Conservation (phyloP, 2,888 invertebrate species). For the Vannuccia rotundouncinata region DNA sequence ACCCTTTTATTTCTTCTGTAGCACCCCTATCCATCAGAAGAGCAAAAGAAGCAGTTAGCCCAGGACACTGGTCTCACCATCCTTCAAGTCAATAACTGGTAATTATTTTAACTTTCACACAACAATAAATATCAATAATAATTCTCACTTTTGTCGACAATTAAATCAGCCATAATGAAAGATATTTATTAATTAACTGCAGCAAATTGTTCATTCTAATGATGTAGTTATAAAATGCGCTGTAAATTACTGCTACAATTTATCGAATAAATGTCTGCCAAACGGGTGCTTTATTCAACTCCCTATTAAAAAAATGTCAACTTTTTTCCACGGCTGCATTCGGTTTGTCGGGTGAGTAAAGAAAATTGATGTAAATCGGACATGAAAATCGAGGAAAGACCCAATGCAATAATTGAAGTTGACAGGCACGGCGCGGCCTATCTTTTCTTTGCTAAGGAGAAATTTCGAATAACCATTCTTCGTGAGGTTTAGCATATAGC, state of each 20-base stretch:
- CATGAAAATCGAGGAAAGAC: background rate
- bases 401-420: background rate
- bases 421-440: background rate
- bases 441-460: background rate
- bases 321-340: background rate
- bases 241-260: no score
- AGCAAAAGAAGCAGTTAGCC: conserved; percentile 99
- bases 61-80: conserved; percentile 99
- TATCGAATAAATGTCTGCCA: no score
- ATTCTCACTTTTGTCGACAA: no score
- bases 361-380: background rate
- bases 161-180: no score
- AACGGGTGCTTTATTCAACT: background rate
- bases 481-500: no score
- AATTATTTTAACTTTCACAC: conserved; percentile 65
- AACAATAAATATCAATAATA: no score
- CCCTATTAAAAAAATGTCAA: background rate
- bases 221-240: no score
- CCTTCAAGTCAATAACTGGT: conserved; percentile 99
- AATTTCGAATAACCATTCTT: background rate
- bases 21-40: conserved; percentile 99
- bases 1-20: no score
- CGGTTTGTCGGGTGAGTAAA: background rate
- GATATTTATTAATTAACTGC: no score
- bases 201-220: no score